A percentile compares a stretch with the other conserved stretches of the same genome.
Conservation (phyloP, 2,888 invertebrate species). For the Drosophila prolongata region DNA sequence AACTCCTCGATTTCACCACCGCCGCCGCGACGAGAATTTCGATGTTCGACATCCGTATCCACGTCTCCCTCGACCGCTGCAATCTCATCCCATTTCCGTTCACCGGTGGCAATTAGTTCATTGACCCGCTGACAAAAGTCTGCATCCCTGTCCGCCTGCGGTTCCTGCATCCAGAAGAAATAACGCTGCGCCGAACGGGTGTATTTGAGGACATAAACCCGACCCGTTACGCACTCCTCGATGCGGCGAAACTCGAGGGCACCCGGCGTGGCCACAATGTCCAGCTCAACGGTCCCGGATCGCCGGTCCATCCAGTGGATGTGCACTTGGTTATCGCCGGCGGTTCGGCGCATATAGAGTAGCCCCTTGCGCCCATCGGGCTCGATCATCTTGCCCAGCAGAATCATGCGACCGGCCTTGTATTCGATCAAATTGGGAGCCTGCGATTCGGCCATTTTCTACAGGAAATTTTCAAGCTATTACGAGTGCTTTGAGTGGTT, state of each 20-base stretch:
- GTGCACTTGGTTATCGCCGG: constrained; percentile 95
- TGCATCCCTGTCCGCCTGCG: constrained; percentile 96
- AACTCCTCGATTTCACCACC: constrained; percentile 6
- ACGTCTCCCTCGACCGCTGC: constrained; percentile 85
- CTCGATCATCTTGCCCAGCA: constrained; percentile 93
- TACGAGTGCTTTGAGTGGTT: neutral
- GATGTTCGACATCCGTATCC: constrained; percentile 28
- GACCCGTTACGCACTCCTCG: constrained; percentile 96
- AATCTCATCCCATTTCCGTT: neutral
- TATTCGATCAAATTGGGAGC: constrained; percentile 90
- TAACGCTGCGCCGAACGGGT: constrained; percentile 95
- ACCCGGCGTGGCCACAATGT: constrained; percentile 98
- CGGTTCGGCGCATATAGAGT: constrained; percentile 97
- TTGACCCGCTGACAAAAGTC: constrained; percentile 95
- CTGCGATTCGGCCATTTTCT: neutral
- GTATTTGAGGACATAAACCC: constrained; percentile 97
- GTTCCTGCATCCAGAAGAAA: constrained; percentile 99
- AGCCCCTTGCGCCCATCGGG: constrained; percentile 97
- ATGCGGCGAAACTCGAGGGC: constrained; percentile 98
- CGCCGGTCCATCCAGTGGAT: constrained; percentile 99
- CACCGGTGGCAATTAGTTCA: constrained; percentile 87
- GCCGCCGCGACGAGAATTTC: neutral
- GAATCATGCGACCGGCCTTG: constrained; percentile 97
- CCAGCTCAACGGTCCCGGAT: constrained; percentile 93
- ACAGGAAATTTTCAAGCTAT: constrained; percentile 7